phyloP scores from a whole-genome alignment of 2,888 invertebrate genomes.

The Polyommatus iphigenia region DNA sequence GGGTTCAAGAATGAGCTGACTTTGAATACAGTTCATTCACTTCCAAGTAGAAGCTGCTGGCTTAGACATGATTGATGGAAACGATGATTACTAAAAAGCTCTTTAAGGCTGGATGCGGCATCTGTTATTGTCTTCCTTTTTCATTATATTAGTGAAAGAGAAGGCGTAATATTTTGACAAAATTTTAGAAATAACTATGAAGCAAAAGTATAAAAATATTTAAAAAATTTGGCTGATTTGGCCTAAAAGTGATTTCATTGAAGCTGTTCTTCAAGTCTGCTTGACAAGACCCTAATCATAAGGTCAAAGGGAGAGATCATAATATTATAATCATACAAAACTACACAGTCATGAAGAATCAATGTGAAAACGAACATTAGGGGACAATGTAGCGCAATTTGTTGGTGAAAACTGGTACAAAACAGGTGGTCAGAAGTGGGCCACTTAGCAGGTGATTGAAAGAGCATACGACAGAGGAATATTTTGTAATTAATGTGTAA shows the following conservation, averaged over 20 bases:
- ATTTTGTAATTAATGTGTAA: not conserved
- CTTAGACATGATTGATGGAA: not conserved
- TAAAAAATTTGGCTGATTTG: not conserved
- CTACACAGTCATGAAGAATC: not conserved
- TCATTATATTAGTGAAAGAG: not conserved
- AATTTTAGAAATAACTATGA: not conserved
- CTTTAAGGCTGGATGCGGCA: not conserved
- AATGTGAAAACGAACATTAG: not conserved
- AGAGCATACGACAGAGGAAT: not conserved
- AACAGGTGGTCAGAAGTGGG: not conserved
- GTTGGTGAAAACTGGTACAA: not conserved
- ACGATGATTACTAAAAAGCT: not conserved
- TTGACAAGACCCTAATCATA: too few species aligned
- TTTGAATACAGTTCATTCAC: slow-evolving; percentile 13
- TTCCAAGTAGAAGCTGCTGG: not conserved
- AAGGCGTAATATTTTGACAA: not conserved
- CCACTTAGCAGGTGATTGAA: not conserved
- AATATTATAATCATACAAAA: too few species aligned
- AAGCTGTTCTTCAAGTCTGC: too few species aligned
- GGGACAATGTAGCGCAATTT: not conserved
- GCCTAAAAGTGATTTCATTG: too few species aligned
- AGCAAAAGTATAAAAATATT: not conserved
- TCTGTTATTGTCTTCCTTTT: not conserved
- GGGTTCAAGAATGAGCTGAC: not conserved
- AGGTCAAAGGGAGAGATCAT: too few species aligned